A percentile compares a stretch with the other conserved stretches of the same genome.
Evolutionary conservation across 1,140 invertebrate genomes (phyloP).

Genomic region (Drepana arcuata): DNA sequence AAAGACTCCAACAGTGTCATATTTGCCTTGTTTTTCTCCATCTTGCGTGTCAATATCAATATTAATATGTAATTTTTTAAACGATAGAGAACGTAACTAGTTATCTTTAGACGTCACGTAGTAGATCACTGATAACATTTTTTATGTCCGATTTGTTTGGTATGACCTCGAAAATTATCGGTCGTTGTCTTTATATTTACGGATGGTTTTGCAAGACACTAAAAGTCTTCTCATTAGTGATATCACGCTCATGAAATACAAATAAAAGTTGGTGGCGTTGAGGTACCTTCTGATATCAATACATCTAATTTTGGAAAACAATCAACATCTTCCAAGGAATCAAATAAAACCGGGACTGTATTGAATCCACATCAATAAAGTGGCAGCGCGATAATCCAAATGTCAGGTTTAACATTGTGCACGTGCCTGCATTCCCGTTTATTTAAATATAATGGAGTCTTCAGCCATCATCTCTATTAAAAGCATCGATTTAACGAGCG

Average conservation of each 20-base stretch:
- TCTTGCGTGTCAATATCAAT: too few relatives aligned
- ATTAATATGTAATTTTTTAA: too few relatives aligned
- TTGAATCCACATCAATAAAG: constrained; percentile 4
- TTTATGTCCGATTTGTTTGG: too few relatives aligned
- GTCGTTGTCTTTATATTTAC: constrained; percentile 40
- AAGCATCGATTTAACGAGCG: constrained; percentile 56
- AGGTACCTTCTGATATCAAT: constrained; percentile 2
- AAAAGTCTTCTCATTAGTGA: not conserved
- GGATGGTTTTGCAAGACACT: constrained; percentile 24
- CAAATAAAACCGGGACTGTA: constrained; percentile 10
- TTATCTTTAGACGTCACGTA: too few relatives aligned
- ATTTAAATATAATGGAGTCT: constrained; percentile 30
- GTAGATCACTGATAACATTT: too few relatives aligned
- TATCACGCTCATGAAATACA: too few relatives aligned
- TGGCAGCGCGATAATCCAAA: constrained; percentile 4
- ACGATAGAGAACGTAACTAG: too few relatives aligned
- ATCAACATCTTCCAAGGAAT: not conserved
- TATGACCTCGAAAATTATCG: constrained; percentile 42
- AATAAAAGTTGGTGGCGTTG: too few relatives aligned
- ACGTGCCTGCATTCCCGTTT: constrained; percentile 16
- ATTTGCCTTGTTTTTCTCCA: too few relatives aligned
- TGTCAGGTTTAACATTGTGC: constrained; percentile 17
- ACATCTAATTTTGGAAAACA: not conserved
- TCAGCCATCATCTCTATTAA: constrained; percentile 56
- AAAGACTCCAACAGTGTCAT: too few relatives aligned